Conservation (phyloP, 2,113 vertebrate species). For the Eleginops maclovinus region DNA sequence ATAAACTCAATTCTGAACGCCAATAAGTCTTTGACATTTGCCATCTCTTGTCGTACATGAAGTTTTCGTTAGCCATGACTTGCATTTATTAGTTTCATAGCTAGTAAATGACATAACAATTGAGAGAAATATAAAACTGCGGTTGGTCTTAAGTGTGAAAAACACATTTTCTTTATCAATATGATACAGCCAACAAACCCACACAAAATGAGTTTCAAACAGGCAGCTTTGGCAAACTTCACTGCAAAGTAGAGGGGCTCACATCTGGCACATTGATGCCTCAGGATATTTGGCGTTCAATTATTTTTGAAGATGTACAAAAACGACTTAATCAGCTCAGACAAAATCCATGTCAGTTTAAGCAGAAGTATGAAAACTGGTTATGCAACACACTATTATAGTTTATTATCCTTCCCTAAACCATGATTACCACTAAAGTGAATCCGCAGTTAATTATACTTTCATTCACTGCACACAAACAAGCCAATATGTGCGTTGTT, state of each 20-base stretch:
- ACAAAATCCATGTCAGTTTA: slow-evolving; percentile 24
- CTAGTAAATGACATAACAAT: neutral
- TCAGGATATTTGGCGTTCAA: neutral
- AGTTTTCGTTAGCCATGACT: neutral
- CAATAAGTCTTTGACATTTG: neutral
- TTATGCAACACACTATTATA: neutral
- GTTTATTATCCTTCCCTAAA: slow-evolving; percentile 36
- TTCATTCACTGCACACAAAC: slow-evolving; percentile 31
- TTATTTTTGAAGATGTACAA: neutral
- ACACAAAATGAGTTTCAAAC: neutral
- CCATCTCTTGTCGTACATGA: neutral
- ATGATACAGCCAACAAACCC: neutral
- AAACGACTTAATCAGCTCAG: neutral
- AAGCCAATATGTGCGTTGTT: neutral
- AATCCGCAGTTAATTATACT: slow-evolving; percentile 18
- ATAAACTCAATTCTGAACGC: neutral
- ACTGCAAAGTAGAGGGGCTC: neutral
- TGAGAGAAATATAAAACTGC: too few relatives aligned
- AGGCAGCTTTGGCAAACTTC: neutral
- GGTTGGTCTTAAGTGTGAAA: neutral
- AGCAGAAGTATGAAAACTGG: slow-evolving; percentile 3
- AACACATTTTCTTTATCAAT: neutral
- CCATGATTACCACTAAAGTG: slow-evolving; percentile 4
- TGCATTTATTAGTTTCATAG: neutral
- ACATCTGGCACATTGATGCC: neutral